Conservation (phyloP, 2,113 vertebrate species). For the Myodes glareolus region DNA sequence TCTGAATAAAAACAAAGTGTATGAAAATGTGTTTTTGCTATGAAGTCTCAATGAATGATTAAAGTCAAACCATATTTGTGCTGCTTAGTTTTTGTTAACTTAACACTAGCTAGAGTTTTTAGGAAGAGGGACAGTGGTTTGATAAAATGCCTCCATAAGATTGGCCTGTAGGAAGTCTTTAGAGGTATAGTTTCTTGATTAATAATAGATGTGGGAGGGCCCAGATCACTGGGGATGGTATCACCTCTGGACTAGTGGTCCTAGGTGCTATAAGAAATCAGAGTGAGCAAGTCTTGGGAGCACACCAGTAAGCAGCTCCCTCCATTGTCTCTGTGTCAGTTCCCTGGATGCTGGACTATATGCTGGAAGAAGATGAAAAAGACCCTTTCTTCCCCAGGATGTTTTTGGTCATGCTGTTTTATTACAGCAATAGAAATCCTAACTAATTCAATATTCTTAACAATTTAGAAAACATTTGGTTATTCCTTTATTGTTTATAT, state of each 20-base stretch:
- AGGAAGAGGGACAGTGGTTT: not conserved
- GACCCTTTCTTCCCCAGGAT: not conserved
- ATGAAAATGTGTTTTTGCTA: not conserved
- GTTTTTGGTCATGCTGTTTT: not conserved
- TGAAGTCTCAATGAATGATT: not conserved
- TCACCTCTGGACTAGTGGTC: not conserved
- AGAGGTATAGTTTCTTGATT: not conserved
- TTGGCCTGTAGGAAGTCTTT: not conserved
- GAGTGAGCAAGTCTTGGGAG: not conserved
- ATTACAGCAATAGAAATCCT: not conserved
- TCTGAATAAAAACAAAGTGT: constrained; percentile 16
- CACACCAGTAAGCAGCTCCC: not conserved
- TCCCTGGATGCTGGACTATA: not conserved
- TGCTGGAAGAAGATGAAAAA: not conserved
- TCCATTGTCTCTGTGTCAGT: not conserved
- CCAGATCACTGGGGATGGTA: not conserved
- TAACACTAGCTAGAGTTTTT: not conserved
- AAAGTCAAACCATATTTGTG: not conserved
- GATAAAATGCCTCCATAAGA: not conserved
- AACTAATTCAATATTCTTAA: not conserved
- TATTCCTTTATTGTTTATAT: not conserved
- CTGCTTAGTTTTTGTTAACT: not conserved
- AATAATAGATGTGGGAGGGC: not conserved
- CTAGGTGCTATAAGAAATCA: not conserved
- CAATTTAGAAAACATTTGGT: not conserved